Conservation (phyloP, 1,140 invertebrate genomes). For the Drosophila punjabiensis region DNA sequence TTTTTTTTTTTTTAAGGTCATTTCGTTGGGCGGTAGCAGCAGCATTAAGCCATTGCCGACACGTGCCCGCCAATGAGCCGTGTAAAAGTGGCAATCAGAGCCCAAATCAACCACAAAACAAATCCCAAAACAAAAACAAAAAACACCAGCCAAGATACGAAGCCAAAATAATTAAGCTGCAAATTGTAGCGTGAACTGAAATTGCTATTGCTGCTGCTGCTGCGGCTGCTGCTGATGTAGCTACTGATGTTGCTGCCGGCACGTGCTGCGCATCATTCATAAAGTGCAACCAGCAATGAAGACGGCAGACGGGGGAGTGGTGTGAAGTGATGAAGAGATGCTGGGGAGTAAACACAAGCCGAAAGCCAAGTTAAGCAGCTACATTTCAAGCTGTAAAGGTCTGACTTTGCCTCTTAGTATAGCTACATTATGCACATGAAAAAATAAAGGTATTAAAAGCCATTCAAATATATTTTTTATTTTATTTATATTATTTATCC, state of each 20-base stretch:
- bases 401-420: neutral
- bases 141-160: constrained; percentile 19
- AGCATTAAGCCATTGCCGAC: constrained; percentile 41
- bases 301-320: neutral
- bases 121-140: constrained; percentile 7
- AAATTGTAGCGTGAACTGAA: constrained; percentile 67
- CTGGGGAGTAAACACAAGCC: constrained; percentile 45
- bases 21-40: constrained; percentile 9
- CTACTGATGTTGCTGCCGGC: constrained; percentile 42
- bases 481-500: neutral
- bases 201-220: constrained; percentile 15
- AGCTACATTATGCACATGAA: neutral
- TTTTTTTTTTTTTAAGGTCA: constrained; percentile 45
- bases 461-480: neutral
- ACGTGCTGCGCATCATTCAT: constrained; percentile 74
- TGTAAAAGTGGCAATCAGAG: constrained; percentile 59
- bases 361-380: constrained; percentile 17
- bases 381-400: constrained; percentile 10
- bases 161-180: constrained; percentile 65
- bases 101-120: constrained; percentile 38
- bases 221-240: constrained; percentile 14
- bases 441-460: neutral
- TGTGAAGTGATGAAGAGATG: constrained; percentile 60
- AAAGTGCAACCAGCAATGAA: constrained; percentile 52
- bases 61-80: constrained; percentile 62